Evolutionary conservation across 2,113 vertebrate species (phyloP), one percentile per base, ranked within the genome.

Genomic region (Tringa solitaria): DNA sequence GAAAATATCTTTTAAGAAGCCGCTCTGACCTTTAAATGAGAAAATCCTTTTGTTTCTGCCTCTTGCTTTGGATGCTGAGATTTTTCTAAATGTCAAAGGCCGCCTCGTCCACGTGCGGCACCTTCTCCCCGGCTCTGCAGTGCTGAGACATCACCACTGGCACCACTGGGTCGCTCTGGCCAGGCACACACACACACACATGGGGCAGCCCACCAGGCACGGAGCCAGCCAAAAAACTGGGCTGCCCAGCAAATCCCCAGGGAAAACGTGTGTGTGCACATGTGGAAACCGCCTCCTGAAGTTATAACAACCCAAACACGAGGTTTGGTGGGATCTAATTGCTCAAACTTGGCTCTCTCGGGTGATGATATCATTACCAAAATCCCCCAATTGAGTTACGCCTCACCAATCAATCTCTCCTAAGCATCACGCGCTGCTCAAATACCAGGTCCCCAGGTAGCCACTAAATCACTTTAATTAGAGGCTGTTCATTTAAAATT

Each of bases 51-150:
- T 96, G 96, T 97, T 97, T 96, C 96, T 98, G 96, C 95, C 93
- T 98, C 90, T 94, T 93, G 97, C 93, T 97, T 97, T 19, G 28
- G 82, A 97, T 82, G 88, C 89, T 2, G 65, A 97, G 90, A 96
- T 93, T 97, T 97, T 97, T 97, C 95, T 97, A 98, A 98, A 98
- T 98, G 98, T 98, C 98, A 98, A 91, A 95, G 91, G 93, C 87
- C 43, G 6, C 82, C 65, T 35, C 85, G 61, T 74, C 89, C 95
- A 94, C 14, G 15, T 53, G 70, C 26, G n/a, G 59, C 35, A 89
- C 37, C 81, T 33, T 77, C 48, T 65, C 33, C 65, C 14, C 2
- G 2, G 35, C 14, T 39, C 53, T 65, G 63, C n/a, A 82, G 54
- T 70, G 64, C 73, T 70, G 48, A 70, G 4, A 92, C 53, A 76